Evolutionary conservation across 64 coral and sea anemone genomes (phyloP).

Genomic region (Catalaphyllia jardinei): DNA sequence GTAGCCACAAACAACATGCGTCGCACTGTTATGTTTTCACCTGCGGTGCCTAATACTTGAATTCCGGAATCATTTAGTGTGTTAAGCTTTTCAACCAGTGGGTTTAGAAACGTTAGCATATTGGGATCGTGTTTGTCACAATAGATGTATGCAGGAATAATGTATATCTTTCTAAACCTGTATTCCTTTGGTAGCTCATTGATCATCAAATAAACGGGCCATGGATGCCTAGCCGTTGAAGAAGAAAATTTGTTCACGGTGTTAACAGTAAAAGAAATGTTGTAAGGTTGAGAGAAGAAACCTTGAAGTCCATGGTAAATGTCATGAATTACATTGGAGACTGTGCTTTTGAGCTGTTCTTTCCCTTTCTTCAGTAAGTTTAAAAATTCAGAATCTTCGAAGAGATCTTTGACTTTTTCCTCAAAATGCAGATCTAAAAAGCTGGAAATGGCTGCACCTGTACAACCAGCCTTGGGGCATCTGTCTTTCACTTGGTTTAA

Average conservation of each 20-base stretch:
- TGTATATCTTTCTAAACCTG: slow-evolving; percentile 26
- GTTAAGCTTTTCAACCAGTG: slow-evolving; percentile 39
- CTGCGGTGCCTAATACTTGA: background rate
- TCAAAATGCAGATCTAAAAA: slow-evolving; percentile 61
- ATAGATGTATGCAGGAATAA: slow-evolving; percentile 37
- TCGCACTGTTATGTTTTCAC: too few relatives aligned
- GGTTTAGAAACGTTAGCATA: slow-evolving; percentile 36
- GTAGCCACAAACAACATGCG: too few relatives aligned
- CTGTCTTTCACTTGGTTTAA: slow-evolving; percentile 11
- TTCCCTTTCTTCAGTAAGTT: too few relatives aligned
- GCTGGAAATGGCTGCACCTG: background rate
- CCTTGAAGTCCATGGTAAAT: slow-evolving; percentile 38
- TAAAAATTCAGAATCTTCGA: slow-evolving; percentile 33
- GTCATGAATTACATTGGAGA: slow-evolving; percentile 27
- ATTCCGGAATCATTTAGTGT: background rate
- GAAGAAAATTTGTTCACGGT: slow-evolving; percentile 63
- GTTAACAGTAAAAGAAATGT: slow-evolving; percentile 53
- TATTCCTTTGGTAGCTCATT: slow-evolving; percentile 48
- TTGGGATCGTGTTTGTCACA: slow-evolving; percentile 33
- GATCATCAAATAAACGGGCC: slow-evolving; percentile 28
- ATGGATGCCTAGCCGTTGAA: slow-evolving; percentile 40
- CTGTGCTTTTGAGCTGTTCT: background rate
- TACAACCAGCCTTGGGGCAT: slow-evolving; percentile 2
- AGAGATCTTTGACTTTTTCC: slow-evolving; percentile 34
- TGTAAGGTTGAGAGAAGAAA: slow-evolving; percentile 14